phyloP scores from a whole-genome alignment of 2,113 vertebrate genomes.

The Leptobrachium leishanense region DNA sequence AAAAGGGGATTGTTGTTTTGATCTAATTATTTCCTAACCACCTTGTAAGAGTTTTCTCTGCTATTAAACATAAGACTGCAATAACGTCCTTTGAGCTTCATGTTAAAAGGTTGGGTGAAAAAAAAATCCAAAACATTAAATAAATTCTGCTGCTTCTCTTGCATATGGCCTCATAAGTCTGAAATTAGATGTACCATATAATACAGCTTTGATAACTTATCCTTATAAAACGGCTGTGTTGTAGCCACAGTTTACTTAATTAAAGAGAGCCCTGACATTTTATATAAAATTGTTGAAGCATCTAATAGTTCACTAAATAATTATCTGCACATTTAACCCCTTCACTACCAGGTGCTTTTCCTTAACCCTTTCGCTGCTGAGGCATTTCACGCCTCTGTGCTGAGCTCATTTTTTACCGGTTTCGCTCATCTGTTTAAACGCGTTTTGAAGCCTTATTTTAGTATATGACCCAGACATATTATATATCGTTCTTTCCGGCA shows the following conservation, averaged over 20 bases:
- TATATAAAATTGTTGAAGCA: too few species aligned
- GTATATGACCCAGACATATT: too few species aligned
- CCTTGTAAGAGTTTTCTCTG: background rate
- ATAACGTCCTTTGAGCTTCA: background rate
- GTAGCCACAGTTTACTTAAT: background rate
- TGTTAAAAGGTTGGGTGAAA: background rate
- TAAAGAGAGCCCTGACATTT: too few species aligned
- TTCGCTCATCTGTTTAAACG: too few species aligned
- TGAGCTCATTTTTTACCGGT: too few species aligned
- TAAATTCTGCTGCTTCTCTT: background rate
- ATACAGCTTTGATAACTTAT: background rate
- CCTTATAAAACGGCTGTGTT: background rate
- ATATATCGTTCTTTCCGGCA: too few species aligned
- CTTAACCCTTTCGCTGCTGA: too few species aligned
- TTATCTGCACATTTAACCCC: too few species aligned
- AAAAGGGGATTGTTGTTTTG: background rate
- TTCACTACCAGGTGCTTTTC: too few species aligned
- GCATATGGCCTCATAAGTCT: background rate
- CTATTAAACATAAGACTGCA: background rate
- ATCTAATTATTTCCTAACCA: conserved; percentile 1
- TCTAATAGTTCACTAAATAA: background rate
- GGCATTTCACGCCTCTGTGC: too few species aligned
- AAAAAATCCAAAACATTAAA: background rate
- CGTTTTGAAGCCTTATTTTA: too few species aligned
- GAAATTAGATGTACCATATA: background rate